Evolutionary conservation across 2,888 invertebrate species (phyloP), one percentile per base, ranked within the genome.

Genomic region (Heteromyza rotundicornis): DNA sequence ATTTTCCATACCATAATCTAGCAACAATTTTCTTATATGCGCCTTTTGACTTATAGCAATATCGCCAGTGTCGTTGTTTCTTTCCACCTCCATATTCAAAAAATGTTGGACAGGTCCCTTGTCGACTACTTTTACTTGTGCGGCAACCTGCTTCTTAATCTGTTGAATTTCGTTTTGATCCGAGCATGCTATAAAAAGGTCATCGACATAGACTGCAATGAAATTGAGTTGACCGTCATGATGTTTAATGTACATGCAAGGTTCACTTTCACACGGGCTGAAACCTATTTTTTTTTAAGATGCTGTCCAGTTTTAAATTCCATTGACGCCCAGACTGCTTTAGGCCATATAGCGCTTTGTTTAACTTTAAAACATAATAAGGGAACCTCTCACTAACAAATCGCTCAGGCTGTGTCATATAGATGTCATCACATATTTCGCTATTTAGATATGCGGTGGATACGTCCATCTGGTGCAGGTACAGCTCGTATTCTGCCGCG

Each of bases 271-370:
- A n/a, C n/a, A n/a, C n/a, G n/a, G n/a, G n/a, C n/a, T n/a, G n/a
- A 47, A 57, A 24, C 55, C 54, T 24, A 60, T 60, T 52, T 22
- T 20, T 20, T 22, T 56, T 54, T 10, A 64, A 60, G 23, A 51
- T 51, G 2, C n/a, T 20, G 49, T 67, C 55, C 7, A 61, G 57
- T 52, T 49, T 63, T 7, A 24, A 24, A 23, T 64, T 62, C 63
- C 65, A 63, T 20, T 50, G 16, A 3, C 64, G 50, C 17, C 62
- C 64, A 3, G 59, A 62, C 24, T 61, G 64, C 27, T 67, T 64
- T 49, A 59, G 53, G 3, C n/a, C n/a, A n/a, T n/a, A n/a, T n/a
- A n/a, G n/a, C n/a, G n/a, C n/a, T n/a, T n/a, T n/a, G n/a, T n/a
- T n/a, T n/a, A n/a, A n/a, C n/a, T n/a, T n/a, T n/a, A n/a, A n/a